phyloP scores from a whole-genome alignment of 2,888 invertebrate genomes.

The Trissolcus japonicus region DNA sequence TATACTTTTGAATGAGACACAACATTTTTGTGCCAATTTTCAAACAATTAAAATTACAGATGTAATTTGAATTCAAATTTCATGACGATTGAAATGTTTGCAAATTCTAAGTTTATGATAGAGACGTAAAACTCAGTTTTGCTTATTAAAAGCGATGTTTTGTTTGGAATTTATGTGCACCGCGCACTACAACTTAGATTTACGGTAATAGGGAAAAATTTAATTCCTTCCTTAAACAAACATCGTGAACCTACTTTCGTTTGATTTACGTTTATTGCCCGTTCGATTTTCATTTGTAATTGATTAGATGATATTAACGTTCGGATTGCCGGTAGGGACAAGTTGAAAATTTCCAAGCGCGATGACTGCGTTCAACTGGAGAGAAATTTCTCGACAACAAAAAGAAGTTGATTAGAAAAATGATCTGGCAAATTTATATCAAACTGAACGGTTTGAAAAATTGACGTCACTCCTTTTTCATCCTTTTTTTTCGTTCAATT shows the following conservation, averaged over 20 bases:
- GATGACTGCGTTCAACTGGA: background rate
- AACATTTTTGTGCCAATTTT: no score
- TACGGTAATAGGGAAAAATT: slow-evolving; percentile 35
- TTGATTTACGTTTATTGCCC: slow-evolving; percentile 47
- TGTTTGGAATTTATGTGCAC: slow-evolving; percentile 22
- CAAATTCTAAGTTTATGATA: no score
- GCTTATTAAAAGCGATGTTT: slow-evolving; percentile 16
- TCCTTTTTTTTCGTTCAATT: no score
- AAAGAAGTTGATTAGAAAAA: no score
- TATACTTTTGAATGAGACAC: no score
- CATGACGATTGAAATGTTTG: no score
- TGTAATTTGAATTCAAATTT: no score
- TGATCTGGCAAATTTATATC: no score
- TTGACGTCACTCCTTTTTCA: no score
- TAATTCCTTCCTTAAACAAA: slow-evolving; percentile 46
- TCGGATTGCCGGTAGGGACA: background rate
- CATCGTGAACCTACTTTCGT: slow-evolving; percentile 35
- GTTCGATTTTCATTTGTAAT: slow-evolving; percentile 36
- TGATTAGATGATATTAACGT: slow-evolving; percentile 32
- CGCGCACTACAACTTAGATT: slow-evolving; percentile 9
- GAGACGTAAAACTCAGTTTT: background rate
- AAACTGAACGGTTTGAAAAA: no score
- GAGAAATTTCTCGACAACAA: no score
- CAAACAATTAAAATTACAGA: no score
- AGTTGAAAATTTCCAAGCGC: background rate